Evolutionary conservation across 2,797 vertebrate species (phyloP), one percentile per base, ranked within the genome.

Genomic region (Oreochromis mossambicus): DNA sequence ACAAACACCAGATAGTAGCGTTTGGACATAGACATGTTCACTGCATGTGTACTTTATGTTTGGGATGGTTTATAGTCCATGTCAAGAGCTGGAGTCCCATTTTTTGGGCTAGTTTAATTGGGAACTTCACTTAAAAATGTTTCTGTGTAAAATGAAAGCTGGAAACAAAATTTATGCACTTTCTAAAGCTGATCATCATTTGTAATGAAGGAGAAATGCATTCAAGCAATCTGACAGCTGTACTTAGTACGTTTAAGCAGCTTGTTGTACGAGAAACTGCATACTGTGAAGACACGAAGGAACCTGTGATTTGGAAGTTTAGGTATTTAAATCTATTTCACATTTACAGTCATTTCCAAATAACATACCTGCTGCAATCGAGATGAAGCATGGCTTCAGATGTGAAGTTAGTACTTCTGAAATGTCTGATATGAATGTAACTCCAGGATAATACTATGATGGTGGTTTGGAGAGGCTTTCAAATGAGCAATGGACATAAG

Each of bases 11-110:
- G 21, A 70, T 29, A 70, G 82, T 55, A 77, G 15, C 24, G 4
- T 7, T 41, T 34, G 48, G 63, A 56, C 56, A 15, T 24, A 14
- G 54, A 85, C 79, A 48, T 77, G 80, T 80, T 77, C n/a, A 17
- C 79, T 38, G 78, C 87, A 24, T 86, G 80, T 90, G 85, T 83
- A 81, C 79, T 88, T 84, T 83, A 61, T 77, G 84, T 89, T 83
- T 13, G 36, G 46, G 79, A 24, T 41, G 24, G 50, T 84, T 78
- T 21, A 78, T 77, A 75, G 58, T 56, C 56, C 5, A 7, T 50
- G 17, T 75, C 70, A 75, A n/a, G 70, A 75, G 79, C 38, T 3
- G 73, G 86, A 55, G 46, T 84, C 82, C n/a, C 87, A 50, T 43
- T 70, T 70, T 38, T 41, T 75, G 43, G 51, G 8, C 2, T 38